Base-by-base conservation (phyloP, 2,113 vertebrate genomes). In the Otocyon megalotis region DNA sequence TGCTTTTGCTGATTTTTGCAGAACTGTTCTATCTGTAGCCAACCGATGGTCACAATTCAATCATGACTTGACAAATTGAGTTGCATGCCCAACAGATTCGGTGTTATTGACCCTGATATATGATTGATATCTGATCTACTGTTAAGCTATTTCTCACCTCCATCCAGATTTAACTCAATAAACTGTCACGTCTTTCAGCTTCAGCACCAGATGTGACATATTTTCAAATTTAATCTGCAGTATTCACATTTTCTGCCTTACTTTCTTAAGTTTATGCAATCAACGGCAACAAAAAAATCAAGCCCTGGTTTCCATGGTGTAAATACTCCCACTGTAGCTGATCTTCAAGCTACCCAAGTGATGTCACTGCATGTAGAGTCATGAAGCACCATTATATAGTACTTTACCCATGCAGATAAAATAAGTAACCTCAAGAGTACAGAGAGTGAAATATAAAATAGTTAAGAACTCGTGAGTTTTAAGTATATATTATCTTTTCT, bases 381-480 rank as follows among this genome's bases (percentile, higher is more conserved):
- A 0, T 13, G 26, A 69, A 20, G 22, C 15, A 10, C 2, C 5
- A 0, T 32, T 24, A 0, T 1, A 0, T 1, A 19, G 20, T 1
- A 13, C 92, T 62, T 76, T 26, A 28, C 74, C 30, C 4, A 12
- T 12, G 22, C 37, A 84, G 50, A 32, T 24, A 30, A 77, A 62
- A 35, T 28, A 63, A 53, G 30, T 0, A 60, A 58, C 19, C 20
- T 60, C 24, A 37, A 53, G 35, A 53, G 14, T 82, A 63, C 0
- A 48, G 35, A 5, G 2, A 16, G 2, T 26, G 43, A 26, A 30
- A 3, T 6, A 7, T 43, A 58, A 85, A 83, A 77, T 32, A 80
- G 37, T 32, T 71, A 62, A 76, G 15, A 81, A 83, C 58, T 81
- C 8, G 30, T 77, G 6, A 84, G 26, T 48, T 76, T 63, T 72